Evolutionary conservation across 2,888 invertebrate species (phyloP), one percentile per base, ranked within the genome.

Genomic region (Margaritifera margaritifera): DNA sequence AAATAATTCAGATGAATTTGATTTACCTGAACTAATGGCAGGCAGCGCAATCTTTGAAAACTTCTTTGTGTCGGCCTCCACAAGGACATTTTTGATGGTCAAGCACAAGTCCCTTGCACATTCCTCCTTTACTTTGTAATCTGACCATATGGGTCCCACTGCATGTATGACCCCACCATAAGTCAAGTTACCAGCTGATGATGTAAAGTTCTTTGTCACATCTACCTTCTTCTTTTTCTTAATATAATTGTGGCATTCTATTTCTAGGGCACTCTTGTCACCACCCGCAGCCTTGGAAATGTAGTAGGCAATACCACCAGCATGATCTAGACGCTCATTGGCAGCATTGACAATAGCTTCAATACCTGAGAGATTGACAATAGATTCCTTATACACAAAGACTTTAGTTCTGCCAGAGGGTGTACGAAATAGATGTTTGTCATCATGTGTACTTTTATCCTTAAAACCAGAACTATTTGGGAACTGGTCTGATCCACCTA

Each of bases 271-370:
- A 11, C 60, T 64, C 15, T 42, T 11, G 42, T 42, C 42, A 42
- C 42, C 42, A 2, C 80, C 80, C 52, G 78, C 80, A 59, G 72
- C 67, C 61, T 76, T 69, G 24, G 73, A 71, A 19, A 76, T 76
- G 42, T 59, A 65, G 27, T 61, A 71, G 3, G 83, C 83, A 6
- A 82, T 68, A 8, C 83, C 83, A 15, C 80, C 80, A 54, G 53
- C 62, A 65, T 83, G 82, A n/a, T 69, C 53, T n/a, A 83, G 56
- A 22, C 64, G 62, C 20, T 69, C 77, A 69, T 83, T 83, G 25
- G 83, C 82, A n/a, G 83, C 83, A 72, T 83, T 83, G 6, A 80
- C 79, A 27, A 83, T 77, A 18, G 75, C 83, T 71, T 82, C 80
- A 24, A 72, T 69, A 20, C 61, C 71, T 67, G 63, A 69, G 4